phyloP scores from a whole-genome alignment of 30 jellyfish, hydroid and myxozoan genomes.

The Turritopsis rubra region DNA sequence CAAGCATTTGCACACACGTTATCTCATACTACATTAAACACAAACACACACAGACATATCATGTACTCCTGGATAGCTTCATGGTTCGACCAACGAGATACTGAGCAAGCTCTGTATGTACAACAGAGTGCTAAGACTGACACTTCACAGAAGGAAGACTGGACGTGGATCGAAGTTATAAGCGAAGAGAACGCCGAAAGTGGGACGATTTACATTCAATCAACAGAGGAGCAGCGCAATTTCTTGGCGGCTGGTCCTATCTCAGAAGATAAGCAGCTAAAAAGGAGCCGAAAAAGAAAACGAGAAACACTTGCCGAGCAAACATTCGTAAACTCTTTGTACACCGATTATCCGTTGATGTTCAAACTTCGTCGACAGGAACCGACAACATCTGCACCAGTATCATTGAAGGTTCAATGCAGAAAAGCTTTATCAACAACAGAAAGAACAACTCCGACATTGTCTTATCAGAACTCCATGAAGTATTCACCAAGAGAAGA shows the following conservation, averaged over 20 bases:
- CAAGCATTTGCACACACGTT: not conserved
- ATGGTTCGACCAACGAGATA: not conserved
- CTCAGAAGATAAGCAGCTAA: not conserved
- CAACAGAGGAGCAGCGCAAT: not conserved
- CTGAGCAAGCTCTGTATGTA: not conserved
- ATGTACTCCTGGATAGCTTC: not conserved
- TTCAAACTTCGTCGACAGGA: not conserved
- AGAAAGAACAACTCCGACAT: not conserved
- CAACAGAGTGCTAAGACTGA: not conserved
- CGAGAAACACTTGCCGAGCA: not conserved
- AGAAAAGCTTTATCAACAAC: not conserved
- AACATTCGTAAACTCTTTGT: not conserved
- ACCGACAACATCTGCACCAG: not conserved
- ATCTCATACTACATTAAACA: not conserved
- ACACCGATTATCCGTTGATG: not conserved
- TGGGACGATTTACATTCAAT: not conserved
- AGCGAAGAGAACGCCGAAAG: not conserved
- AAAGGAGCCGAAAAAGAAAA: not conserved
- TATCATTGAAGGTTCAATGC: not conserved
- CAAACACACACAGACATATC: no score
- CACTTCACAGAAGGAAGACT: not conserved
- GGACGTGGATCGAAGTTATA: not conserved
- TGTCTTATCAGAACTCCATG: not conserved
- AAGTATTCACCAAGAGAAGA: not conserved
- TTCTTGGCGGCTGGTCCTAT: not conserved